Percentiles rank a stretch among this genome's conserved stretches.
These are phyloP conservation scores for Engraulis encrasicolus DNA, from an alignment of 2,113 vertebrate genomes.

Conservation along the genomic window DNA sequence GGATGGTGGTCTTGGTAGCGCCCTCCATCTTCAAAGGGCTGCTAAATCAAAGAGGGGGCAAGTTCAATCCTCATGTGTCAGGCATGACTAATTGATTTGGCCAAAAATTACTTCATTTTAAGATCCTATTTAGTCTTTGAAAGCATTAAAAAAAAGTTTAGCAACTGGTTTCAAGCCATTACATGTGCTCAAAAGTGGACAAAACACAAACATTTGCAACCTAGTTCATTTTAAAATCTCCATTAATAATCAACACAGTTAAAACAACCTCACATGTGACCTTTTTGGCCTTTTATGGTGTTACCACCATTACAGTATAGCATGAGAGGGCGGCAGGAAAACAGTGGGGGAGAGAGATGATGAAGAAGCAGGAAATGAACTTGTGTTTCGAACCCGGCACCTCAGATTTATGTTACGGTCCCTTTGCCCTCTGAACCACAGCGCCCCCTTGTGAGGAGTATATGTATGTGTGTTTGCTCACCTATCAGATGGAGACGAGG, in stretches of 20 bases:
- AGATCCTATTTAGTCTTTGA: not conserved
- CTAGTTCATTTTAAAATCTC: not conserved
- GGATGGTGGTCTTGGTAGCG: conserved; percentile 39
- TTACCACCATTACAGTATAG: no score
- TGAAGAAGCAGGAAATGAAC: no score
- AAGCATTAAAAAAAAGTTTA: no score
- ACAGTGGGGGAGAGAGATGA: no score
- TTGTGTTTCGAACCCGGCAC: no score
- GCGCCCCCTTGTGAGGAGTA: no score
- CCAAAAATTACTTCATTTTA: not conserved
- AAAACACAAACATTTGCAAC: not conserved
- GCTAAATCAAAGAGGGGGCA: not conserved
- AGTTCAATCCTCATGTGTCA: not conserved
- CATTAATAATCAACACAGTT: not conserved
- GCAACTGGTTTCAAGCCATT: not conserved
- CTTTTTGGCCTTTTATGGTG: no score
- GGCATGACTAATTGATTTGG: not conserved
- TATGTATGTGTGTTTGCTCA: conserved; percentile 17
- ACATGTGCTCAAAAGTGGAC: no score
- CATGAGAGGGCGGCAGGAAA: no score
- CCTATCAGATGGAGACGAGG: conserved; percentile 30
- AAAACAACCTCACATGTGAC: no score
- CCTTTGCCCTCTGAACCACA: no score
- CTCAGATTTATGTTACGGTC: no score
- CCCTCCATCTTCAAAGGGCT: not conserved